Base-by-base conservation (phyloP, 2,888 invertebrate genomes). In the Xanthorhoe spadicearia region DNA sequence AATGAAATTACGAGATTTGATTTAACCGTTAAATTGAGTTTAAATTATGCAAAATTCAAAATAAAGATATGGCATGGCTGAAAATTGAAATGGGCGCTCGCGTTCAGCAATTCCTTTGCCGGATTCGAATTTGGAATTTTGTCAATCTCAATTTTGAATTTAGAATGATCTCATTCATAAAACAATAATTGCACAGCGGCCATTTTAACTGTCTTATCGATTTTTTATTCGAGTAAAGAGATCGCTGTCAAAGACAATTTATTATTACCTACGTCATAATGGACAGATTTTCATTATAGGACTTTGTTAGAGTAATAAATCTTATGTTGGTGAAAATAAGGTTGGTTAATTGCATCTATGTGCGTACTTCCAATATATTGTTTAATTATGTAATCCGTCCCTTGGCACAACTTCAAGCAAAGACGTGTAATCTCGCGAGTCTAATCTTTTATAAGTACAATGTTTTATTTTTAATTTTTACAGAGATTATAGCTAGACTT, bases 321-420 rank as follows among this genome's bases (percentile, higher is more conserved):
- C 38, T 13, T 4, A 13, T 38, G 35, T 2, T 10, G 9, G 9
- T 38, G 9, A 23, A 3, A 28, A 48, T 54, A 53, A 48, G 51
- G 53, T 61, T 48, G 19, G 48, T 38, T 53, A 53, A 23, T 7
- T 64, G 23, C 15, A 17, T 48, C 15, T 17, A 6, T 48, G 59
- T 54, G 43, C 56, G 71, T 68, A 68, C 65, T 75, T 73, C 71
- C 70, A 72, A 71, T 73, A 71, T 66, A 72, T 77, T 52, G 71
- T 79, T 73, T 74, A 77, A 78, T 76, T 76, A 82, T 75, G 76
- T 79, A 82, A 81, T 87, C 89, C 89, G 88, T 90, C 89, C 89
- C 86, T 86, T 85, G 86, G 86, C 88, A 87, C 87, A 84, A 82
- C 75, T 80, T 75, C 78, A 79, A 77, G 78, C 81, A 81, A 83